These are phyloP conservation scores for Tachina lurida DNA, from an alignment of 2,888 invertebrate genomes.

Conservation along the genomic window DNA sequence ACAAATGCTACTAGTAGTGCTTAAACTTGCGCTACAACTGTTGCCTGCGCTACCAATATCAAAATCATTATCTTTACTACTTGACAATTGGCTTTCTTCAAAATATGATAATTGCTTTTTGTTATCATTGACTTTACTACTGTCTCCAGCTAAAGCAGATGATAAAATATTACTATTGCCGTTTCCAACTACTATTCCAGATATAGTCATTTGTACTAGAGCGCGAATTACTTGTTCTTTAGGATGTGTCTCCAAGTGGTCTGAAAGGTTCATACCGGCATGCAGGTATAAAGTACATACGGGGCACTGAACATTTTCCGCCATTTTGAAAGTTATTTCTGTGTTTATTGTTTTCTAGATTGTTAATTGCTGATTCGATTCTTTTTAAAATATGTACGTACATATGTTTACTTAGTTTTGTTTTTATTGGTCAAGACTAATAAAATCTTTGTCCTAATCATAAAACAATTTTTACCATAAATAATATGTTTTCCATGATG, in stretches of 20 bases:
- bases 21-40: slow-evolving; percentile 41
- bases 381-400: slow-evolving; percentile 3
- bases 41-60: slow-evolving; percentile 32
- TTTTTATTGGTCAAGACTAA: slow-evolving; percentile 25
- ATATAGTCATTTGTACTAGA: slow-evolving; percentile 83
- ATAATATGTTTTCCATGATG: slow-evolving; percentile 48
- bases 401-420: slow-evolving; percentile 12
- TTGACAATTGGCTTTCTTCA: slow-evolving; percentile 44
- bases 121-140: slow-evolving; percentile 1
- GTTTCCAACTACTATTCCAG: slow-evolving; percentile 71
- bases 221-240: slow-evolving; percentile 95
- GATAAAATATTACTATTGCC: slow-evolving; percentile 73
- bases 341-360: slow-evolving; percentile 12
- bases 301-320: slow-evolving; percentile 86
- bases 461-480: slow-evolving; percentile 39
- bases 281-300: slow-evolving; percentile 93
- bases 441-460: slow-evolving; percentile 47
- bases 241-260: slow-evolving; percentile 92
- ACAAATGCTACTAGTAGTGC: slow-evolving; percentile 47
- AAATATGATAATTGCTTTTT: slow-evolving; percentile 40
- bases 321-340: slow-evolving; percentile 75
- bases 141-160: slow-evolving; percentile 62
- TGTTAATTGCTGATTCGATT: slow-evolving; percentile 33
- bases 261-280: slow-evolving; percentile 91
- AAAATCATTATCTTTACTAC: slow-evolving; percentile 43